Conservation (phyloP, 2,797 vertebrate species). For the Orestias chungarensis region DNA sequence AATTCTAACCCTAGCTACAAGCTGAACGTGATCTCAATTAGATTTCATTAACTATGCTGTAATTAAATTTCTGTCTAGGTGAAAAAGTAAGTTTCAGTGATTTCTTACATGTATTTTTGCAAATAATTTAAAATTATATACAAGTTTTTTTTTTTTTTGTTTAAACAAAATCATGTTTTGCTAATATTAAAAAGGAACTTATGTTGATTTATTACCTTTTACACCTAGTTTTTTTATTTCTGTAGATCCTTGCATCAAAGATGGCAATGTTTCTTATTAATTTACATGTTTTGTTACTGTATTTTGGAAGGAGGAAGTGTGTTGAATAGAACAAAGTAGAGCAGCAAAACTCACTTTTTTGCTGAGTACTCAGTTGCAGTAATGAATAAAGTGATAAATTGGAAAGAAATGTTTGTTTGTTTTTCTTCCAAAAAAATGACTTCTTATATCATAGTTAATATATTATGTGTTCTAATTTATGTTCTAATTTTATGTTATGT, state of each 20-base stretch:
- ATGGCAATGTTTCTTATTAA: background rate
- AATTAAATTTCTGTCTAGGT: background rate
- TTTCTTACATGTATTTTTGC: background rate
- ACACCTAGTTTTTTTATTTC: background rate
- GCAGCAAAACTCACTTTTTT: too few species aligned
- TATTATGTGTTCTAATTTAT: too few species aligned
- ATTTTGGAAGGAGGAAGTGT: background rate
- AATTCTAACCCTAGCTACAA: background rate
- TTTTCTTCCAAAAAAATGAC: background rate
- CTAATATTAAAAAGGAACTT: background rate
- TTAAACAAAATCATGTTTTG: background rate
- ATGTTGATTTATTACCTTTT: background rate
- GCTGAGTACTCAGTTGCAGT: background rate
- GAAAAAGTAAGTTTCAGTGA: background rate
- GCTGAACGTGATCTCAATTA: background rate
- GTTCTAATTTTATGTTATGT: background rate
- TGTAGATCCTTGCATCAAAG: background rate
- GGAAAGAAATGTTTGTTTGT: background rate
- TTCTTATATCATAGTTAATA: background rate
- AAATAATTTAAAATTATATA: too few species aligned
- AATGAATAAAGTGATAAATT: background rate
- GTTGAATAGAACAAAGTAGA: background rate
- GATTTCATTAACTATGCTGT: background rate
- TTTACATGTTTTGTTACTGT: background rate
- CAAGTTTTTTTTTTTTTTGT: background rate